Evolutionary conservation across 2,888 invertebrate species (phyloP).

Genomic region (Cephus pulcher): DNA sequence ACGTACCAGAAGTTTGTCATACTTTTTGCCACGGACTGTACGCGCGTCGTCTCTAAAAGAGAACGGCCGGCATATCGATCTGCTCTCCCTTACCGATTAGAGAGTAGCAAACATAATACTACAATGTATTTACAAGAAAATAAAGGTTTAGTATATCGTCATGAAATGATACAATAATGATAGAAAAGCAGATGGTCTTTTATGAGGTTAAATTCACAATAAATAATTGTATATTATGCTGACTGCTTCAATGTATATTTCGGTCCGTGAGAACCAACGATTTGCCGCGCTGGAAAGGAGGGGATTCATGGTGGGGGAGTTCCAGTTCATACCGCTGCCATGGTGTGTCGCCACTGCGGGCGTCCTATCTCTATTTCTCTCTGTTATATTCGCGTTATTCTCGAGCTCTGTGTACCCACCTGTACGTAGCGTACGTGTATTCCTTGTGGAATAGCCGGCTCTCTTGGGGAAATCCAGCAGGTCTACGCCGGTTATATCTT

Average conservation of each 20-base stretch:
- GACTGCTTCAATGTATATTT: conserved; percentile 20
- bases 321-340: conserved; percentile 30
- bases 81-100: conserved; percentile 36
- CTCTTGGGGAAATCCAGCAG: neutral
- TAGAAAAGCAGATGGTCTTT: neutral
- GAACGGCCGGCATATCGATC: conserved; percentile 43
- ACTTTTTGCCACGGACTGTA: conserved; percentile 26
- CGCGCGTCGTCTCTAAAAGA: conserved; percentile 32
- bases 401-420: neutral
- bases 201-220: neutral
- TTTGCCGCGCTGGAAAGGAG: conserved; percentile 41
- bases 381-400: conserved; percentile 5
- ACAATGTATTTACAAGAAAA: neutral
- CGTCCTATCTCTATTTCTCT: conserved; percentile 45
- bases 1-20: neutral
- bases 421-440: neutral
- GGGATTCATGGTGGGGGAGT: conserved; percentile 19
- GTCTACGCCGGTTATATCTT: neutral
- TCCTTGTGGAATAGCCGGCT: neutral
- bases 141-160: neutral
- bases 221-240: neutral
- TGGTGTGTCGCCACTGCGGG: conserved; percentile 41
- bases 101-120: neutral
- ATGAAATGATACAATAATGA: neutral
- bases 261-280: conserved; percentile 31